Base-by-base conservation (phyloP, 1,140 invertebrate species). In the Trissolcus basalis region DNA sequence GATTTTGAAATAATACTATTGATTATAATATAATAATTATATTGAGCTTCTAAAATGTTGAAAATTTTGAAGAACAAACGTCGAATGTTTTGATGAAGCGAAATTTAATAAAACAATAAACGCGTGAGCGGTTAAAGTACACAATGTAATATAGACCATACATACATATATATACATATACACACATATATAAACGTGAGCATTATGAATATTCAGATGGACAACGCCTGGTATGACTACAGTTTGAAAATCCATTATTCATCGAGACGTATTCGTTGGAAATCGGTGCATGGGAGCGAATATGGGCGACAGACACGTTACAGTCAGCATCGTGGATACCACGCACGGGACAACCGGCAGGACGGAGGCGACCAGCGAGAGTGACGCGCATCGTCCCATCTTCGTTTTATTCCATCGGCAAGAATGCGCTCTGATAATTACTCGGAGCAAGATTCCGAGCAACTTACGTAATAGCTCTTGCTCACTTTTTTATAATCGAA, bases 241-340 rank as follows among this genome's bases (percentile, higher is more conserved):
- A 27, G 78, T 82, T 80, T 56, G 36, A 80, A 77, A 77, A 86
- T 87, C 80, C 85, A 87, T 87, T 87, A 86, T 87, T 87, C 85
- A 87, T 86, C 19, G 19, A 27, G 19, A 27, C 6, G 6, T 27
- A 6, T 27, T 27, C 1, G 19, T 39, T 58, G 68, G 73, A 32
- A 59, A 41, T 56, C 45, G 32, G 36, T 50, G 49, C 12, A 47
- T n/a, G 48, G 12, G 36, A 16, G 49, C 48, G 55, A 59, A 59
- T 54, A 50, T 27, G 6, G 56, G 65, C 49, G 65, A 69, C 58
- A 56, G 68, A 56, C 39, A 53, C 49, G 51, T 48, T 50, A 54
- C 36, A 44, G 44, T 49, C 16, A 58, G 39, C 15, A 54, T 15
- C 43, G 16, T 27, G 19, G 19, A 27, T 27, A 27, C 2, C 19